These are phyloP conservation scores for Halcyon senegalensis DNA, from an alignment of 2,113 vertebrate genomes.

Conservation along the genomic window DNA sequence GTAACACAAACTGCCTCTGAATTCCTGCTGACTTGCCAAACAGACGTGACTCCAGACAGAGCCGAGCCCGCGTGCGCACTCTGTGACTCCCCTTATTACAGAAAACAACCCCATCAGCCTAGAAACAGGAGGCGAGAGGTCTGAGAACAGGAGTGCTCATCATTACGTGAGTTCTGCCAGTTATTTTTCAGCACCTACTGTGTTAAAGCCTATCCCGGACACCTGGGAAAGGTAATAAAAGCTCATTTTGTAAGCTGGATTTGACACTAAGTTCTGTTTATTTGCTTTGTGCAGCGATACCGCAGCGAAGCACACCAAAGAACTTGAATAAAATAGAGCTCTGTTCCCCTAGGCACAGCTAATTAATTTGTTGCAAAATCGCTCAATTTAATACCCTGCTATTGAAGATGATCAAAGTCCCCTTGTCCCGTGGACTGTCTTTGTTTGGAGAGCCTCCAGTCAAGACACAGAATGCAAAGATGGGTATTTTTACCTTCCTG, in stretches of 20 bases:
- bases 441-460: not conserved
- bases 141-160: not conserved
- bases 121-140: not conserved
- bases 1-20: not conserved
- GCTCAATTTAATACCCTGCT: not conserved
- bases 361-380: constrained; percentile 41
- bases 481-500: not conserved
- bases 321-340: not conserved
- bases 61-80: not conserved
- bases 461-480: not conserved
- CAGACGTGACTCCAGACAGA: not conserved
- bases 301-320: not conserved
- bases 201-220: not conserved
- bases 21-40: constrained; percentile 36
- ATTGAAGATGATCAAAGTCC: not conserved
- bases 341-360: not conserved
- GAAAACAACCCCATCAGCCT: not conserved
- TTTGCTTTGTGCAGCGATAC: constrained; percentile 24
- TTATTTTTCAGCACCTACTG: constrained; percentile 16
- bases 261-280: constrained; percentile 54
- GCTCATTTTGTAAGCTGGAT: constrained; percentile 32
- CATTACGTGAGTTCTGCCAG: not conserved
- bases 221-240: constrained; percentile 25
- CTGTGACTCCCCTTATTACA: constrained; percentile 29
- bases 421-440: not conserved